Conservation (phyloP, 2,797 vertebrate species). For the Bradypodion ventrale region DNA sequence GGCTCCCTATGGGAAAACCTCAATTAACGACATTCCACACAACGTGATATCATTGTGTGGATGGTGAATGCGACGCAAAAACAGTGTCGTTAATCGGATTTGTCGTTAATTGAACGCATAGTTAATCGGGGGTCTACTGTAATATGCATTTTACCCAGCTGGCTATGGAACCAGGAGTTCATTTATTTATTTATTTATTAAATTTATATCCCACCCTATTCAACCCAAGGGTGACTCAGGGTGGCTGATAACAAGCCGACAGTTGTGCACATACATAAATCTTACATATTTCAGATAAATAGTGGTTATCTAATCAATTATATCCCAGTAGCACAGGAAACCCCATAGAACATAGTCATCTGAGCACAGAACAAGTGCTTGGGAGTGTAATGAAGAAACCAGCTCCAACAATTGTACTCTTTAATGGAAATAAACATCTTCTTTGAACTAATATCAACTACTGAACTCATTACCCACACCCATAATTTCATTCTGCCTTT, state of each 20-base stretch:
- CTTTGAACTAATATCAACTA: neutral
- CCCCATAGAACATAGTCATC: neutral
- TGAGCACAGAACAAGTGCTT: accelerated
- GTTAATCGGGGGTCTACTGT: too few species aligned
- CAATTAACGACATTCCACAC: too few species aligned
- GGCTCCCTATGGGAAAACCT: too few species aligned
- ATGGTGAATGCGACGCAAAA: too few species aligned
- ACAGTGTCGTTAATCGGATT: too few species aligned
- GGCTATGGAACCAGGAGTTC: too few species aligned
- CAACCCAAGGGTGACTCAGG: too few species aligned
- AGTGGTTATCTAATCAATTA: constrained; percentile 13
- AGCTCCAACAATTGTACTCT: neutral
- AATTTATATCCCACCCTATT: too few species aligned
- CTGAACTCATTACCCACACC: neutral
- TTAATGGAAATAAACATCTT: neutral
- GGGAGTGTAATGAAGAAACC: neutral
- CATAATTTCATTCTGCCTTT: neutral
- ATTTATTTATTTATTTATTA: too few species aligned
- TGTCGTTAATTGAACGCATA: too few species aligned
- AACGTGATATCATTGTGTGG: too few species aligned
- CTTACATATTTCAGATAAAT: constrained; percentile 11
- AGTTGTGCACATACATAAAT: neutral
- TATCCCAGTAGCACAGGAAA: neutral
- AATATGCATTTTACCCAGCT: too few species aligned
- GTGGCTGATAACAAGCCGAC: neutral